These are phyloP conservation scores for Hypena proboscidalis DNA, from an alignment of 2,888 invertebrate species.

Conservation along the genomic window DNA sequence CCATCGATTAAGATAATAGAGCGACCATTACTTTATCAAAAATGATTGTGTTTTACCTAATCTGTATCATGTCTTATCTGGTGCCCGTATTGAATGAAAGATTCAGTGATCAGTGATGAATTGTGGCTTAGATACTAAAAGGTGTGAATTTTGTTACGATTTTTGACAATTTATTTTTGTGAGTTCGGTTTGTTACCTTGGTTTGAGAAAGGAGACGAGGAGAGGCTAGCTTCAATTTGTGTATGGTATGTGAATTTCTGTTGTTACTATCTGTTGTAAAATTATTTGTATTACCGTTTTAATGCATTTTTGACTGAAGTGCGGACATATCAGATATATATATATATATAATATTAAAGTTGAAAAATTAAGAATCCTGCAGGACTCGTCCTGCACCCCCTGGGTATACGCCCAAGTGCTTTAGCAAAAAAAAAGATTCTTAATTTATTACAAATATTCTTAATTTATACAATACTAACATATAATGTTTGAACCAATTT, in stretches of 20 bases:
- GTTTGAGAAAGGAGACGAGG: slow-evolving; percentile 16
- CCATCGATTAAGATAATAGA: slow-evolving; percentile 43
- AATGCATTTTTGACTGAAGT: too few relatives aligned
- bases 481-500: too few relatives aligned
- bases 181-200: slow-evolving; percentile 24
- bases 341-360: too few relatives aligned
- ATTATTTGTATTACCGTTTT: too few relatives aligned
- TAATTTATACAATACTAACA: too few relatives aligned
- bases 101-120: slow-evolving; percentile 49
- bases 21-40: slow-evolving; percentile 56
- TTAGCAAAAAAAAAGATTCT: too few relatives aligned
- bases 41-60: slow-evolving; percentile 54
- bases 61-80: slow-evolving; percentile 49
- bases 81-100: slow-evolving; percentile 38
- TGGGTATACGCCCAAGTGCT: too few relatives aligned
- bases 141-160: slow-evolving; percentile 36
- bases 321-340: too few relatives aligned
- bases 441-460: too few relatives aligned
- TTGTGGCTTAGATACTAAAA: slow-evolving; percentile 36
- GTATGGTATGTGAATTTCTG: slow-evolving; percentile 22
- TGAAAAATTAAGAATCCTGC: too few relatives aligned
- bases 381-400: too few relatives aligned
- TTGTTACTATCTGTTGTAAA: not conserved
- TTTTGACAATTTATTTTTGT: slow-evolving; percentile 22
- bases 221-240: not conserved